Evolutionary conservation across 2,797 vertebrate genomes (phyloP), one percentile per base, ranked within the genome.

Genomic region (Syngnathus acus): DNA sequence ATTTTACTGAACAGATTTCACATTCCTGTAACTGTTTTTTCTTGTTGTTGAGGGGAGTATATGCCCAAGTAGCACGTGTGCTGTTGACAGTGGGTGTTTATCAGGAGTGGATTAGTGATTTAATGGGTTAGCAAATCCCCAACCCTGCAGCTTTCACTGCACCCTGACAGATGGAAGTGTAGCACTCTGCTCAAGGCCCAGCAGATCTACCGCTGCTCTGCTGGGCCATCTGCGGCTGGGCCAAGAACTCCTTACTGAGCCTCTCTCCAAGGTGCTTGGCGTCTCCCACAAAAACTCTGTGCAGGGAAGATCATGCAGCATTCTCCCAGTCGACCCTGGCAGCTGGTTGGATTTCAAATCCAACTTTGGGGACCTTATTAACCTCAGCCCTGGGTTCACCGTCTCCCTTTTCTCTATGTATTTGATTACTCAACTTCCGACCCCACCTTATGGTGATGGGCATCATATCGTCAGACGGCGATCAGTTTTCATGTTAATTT

Each of bases 81-180:
- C 61, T 17, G 70, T 69, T 74, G 69, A 73, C 66, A 9, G 67
- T 62, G 65, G 37, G 64, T 71, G 69, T 74, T 71, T 76, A 68
- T 75, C 66, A 13, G 67, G 63, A 65, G 68, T 69, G 74, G 79
- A 82, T 84, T 74, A 80, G 68, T 1, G 40, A 83, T 70, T 82
- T 84, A 88, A 85, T 86, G 82, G 76, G 67, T 75, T 76, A 66
- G 73, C 77, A 85, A 86, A 83, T 82, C 79, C 79, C 21, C 65
- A 65, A 42, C 60, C 68, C 72, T 2, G 64, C 69, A 76, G 84
- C 82, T 88, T 82, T 87, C 84, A 71, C 84, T 82, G 68, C 54
- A 70, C 72, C 70, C 71, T 70, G 80, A 80, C 87, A 89, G 87
- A 88, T 89, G 87, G 87, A 80, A 37, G 66, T 53, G 51, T 66